phyloP scores from a whole-genome alignment of 2,888 invertebrate species.

The Conops quadrifasciatus region DNA sequence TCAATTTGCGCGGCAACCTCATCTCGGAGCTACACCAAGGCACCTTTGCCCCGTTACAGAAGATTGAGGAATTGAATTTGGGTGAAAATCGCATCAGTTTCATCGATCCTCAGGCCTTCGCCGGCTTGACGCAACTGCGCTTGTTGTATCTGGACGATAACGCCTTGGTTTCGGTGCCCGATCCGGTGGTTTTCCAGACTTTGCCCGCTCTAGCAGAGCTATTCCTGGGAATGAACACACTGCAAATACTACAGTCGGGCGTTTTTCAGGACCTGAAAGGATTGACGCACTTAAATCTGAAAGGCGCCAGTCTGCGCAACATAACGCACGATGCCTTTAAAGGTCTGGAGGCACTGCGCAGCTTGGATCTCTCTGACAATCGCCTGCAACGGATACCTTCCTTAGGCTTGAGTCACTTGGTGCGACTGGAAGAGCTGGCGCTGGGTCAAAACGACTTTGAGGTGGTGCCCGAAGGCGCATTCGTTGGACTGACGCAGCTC shows the following conservation, averaged over 20 bases:
- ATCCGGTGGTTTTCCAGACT: slow-evolving; percentile 74
- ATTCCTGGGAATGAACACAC: slow-evolving; percentile 85
- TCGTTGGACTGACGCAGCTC: slow-evolving; percentile 80
- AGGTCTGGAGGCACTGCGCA: slow-evolving; percentile 78
- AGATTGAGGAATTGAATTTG: slow-evolving; percentile 84
- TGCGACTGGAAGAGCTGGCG: slow-evolving; percentile 80
- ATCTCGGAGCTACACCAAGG: slow-evolving; percentile 80
- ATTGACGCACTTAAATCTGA: slow-evolving; percentile 79
- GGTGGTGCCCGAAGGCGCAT: slow-evolving; percentile 76
- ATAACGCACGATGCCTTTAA: slow-evolving; percentile 81
- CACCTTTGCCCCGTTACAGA: slow-evolving; percentile 77
- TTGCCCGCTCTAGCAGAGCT: slow-evolving; percentile 83
- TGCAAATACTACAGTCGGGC: slow-evolving; percentile 77
- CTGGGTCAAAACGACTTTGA: slow-evolving; percentile 85
- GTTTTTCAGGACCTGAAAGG: slow-evolving; percentile 83
- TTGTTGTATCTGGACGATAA: slow-evolving; percentile 88
- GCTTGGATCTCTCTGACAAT: slow-evolving; percentile 81
- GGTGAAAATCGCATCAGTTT: slow-evolving; percentile 85
- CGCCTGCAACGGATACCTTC: slow-evolving; percentile 80
- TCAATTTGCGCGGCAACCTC: slow-evolving; percentile 84
- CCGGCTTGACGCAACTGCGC: slow-evolving; percentile 77
- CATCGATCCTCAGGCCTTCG: slow-evolving; percentile 81
- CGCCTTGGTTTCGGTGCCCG: slow-evolving; percentile 80
- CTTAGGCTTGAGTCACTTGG: slow-evolving; percentile 74
- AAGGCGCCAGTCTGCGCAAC: slow-evolving; percentile 81